Percentiles rank a stretch among this genome's conserved stretches.
phyloP scores from a whole-genome alignment of 2,113 vertebrate species.

The Sebastes fasciatus region DNA sequence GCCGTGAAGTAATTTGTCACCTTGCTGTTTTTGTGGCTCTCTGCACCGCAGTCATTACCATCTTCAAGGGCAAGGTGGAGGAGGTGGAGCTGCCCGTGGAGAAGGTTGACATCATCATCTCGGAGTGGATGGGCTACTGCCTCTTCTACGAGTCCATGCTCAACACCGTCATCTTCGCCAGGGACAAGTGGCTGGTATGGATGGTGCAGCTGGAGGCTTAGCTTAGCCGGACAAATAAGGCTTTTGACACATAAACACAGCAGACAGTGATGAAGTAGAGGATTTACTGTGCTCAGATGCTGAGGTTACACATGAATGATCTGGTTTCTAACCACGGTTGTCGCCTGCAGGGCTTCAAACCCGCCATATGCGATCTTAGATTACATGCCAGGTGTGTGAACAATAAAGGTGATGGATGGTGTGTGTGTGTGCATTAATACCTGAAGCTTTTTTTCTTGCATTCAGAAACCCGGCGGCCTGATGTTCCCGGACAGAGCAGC shows the following conservation, averaged over 20 bases:
- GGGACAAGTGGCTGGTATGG: conserved; percentile 98
- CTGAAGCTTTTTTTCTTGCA: conserved; percentile 57
- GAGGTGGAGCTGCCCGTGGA: conserved; percentile 97
- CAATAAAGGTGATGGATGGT: conserved; percentile 58
- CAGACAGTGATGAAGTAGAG: conserved; percentile 45
- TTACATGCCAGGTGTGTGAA: conserved; percentile 60
- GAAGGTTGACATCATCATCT: conserved; percentile 98
- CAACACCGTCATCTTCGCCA: conserved; percentile 97
- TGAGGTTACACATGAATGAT: conserved; percentile 31
- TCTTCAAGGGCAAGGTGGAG: conserved; percentile 99
- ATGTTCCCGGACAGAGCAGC: conserved; percentile 98
- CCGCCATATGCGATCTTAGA: conserved; percentile 32
- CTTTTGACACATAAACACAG: conserved; percentile 32
- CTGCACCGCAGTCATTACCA: conserved; percentile 91
- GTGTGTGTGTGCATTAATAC: conserved; percentile 77
- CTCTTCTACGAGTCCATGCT: conserved; percentile 99
- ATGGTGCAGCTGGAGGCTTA: conserved; percentile 11
- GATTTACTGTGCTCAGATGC: conserved; percentile 47
- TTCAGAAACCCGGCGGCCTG: conserved; percentile 98
- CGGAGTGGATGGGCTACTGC: conserved; percentile 99
- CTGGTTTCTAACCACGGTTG: conserved; percentile 26
- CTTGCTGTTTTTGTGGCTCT: conserved; percentile 50
- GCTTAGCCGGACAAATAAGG: conserved; percentile 20
- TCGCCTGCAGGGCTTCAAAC: conserved; percentile 39
- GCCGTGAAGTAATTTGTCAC: conserved; percentile 42